Evolutionary conservation across 2,888 invertebrate genomes (phyloP).

Genomic region (Baccha elongata): DNA sequence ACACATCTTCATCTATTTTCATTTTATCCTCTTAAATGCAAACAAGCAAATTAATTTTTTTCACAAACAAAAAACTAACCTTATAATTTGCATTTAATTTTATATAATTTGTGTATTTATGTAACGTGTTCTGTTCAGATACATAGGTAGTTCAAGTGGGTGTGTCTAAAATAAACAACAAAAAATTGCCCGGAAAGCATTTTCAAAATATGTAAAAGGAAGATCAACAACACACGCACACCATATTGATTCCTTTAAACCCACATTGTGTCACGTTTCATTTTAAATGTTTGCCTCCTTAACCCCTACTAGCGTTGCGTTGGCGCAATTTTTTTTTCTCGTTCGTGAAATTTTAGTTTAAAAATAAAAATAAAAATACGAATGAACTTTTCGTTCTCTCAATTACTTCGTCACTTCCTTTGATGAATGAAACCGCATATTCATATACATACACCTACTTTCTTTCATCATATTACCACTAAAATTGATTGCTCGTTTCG

Average conservation of each 20-base stretch:
- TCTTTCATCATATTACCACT: conserved; percentile 27
- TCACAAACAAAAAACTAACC: neutral
- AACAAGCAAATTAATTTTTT: conserved; percentile 5
- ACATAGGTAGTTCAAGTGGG: neutral
- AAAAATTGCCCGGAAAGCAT: conserved; percentile 10
- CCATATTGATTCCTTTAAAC: conserved; percentile 16
- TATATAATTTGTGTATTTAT: too few relatives aligned
- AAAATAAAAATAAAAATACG: neutral
- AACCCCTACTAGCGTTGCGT: neutral
- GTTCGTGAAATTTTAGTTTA: neutral
- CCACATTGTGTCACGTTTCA: conserved; percentile 40
- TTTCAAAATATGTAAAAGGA: conserved; percentile 14
- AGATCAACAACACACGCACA: conserved; percentile 3
- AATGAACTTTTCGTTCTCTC: conserved; percentile 18
- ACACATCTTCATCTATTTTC: conserved; percentile 23
- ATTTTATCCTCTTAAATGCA: neutral
- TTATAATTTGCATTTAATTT: neutral
- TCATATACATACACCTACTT: conserved; percentile 6
- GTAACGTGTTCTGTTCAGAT: too few relatives aligned
- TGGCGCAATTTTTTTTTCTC: neutral
- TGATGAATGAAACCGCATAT: conserved; percentile 66
- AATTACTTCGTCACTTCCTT: conserved; percentile 55
- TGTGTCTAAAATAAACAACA: conserved; percentile 29
- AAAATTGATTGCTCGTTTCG: conserved; percentile 47
- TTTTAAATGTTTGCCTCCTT: conserved; percentile 29